A percentile compares a stretch with the other conserved stretches of the same genome.
Conservation (phyloP, 2,113 vertebrate species). For the Charina bottae region DNA sequence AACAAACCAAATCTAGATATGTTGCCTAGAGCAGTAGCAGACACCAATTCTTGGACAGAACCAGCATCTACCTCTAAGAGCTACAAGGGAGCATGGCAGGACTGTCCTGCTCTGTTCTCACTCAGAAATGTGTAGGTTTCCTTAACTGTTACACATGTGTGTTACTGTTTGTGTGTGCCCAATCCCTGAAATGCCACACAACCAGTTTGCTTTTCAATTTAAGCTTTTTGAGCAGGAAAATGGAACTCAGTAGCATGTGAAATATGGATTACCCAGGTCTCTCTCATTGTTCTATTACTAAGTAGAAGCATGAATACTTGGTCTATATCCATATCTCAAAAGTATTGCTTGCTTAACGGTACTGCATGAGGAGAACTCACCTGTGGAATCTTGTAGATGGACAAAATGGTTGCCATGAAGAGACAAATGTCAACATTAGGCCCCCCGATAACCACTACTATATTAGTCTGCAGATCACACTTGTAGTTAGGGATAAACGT, state of each 20-base stretch:
- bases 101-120: no score
- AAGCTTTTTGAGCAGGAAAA: neutral
- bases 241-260: neutral
- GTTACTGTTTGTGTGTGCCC: no score
- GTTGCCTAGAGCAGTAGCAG: no score
- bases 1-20: no score
- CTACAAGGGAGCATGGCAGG: no score
- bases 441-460: neutral
- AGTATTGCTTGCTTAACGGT: neutral
- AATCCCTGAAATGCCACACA: neutral
- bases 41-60: no score
- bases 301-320: neutral
- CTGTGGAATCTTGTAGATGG: neutral
- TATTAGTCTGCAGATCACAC: neutral
- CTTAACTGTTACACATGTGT: no score
- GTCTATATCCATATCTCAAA: neutral
- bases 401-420: neutral
- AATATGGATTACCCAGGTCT: neutral
- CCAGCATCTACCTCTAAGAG: no score
- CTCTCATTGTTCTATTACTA: neutral
- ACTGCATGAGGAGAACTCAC: neutral
- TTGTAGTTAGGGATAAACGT: constrained; percentile 4
- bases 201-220: no score
- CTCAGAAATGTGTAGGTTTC: no score
- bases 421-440: neutral